Conservation (phyloP, 2,888 invertebrate species). For the Leptopterna dolabrata region DNA sequence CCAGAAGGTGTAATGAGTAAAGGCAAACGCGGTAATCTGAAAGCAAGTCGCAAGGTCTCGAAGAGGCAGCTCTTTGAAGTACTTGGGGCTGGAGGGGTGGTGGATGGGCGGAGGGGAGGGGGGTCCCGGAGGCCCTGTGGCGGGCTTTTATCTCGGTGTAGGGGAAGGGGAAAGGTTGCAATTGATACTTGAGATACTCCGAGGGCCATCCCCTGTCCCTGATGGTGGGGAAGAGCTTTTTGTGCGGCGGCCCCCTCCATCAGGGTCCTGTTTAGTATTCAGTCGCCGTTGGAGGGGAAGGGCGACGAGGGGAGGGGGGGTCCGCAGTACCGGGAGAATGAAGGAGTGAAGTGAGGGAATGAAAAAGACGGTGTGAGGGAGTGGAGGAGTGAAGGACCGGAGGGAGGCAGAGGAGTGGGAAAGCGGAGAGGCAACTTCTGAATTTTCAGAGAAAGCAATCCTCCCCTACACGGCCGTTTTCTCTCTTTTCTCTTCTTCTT, state of each 20-base stretch:
- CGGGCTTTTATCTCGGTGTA: slow-evolving; percentile 18
- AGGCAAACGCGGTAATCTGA: slow-evolving; percentile 55
- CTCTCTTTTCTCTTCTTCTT: neutral
- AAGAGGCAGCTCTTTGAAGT: slow-evolving; percentile 40
- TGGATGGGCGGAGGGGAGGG: neutral
- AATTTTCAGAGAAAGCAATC: slow-evolving; percentile 22
- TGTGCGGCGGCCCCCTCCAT: slow-evolving; percentile 6
- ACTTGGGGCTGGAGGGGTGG: neutral
- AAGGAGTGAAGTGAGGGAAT: no score
- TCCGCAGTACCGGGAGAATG: neutral
- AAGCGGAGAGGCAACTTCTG: slow-evolving; percentile 21
- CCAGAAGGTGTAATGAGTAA: slow-evolving; percentile 52
- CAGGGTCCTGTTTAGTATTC: slow-evolving; percentile 50
- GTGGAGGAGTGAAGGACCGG: neutral
- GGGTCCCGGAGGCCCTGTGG: neutral
- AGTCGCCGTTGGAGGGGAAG: neutral
- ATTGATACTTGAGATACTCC: slow-evolving; percentile 55
- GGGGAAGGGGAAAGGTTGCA: slow-evolving; percentile 29
- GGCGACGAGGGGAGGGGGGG: neutral
- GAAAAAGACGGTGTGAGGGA: neutral
- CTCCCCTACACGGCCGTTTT: neutral
- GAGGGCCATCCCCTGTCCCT: neutral
- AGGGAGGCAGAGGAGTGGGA: neutral
- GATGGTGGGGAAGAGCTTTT: slow-evolving; percentile 33
- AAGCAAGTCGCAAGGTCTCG: slow-evolving; percentile 50